Conservation (phyloP, 2,797 vertebrate species). For the Acrossocheilus wenchowensis region DNA sequence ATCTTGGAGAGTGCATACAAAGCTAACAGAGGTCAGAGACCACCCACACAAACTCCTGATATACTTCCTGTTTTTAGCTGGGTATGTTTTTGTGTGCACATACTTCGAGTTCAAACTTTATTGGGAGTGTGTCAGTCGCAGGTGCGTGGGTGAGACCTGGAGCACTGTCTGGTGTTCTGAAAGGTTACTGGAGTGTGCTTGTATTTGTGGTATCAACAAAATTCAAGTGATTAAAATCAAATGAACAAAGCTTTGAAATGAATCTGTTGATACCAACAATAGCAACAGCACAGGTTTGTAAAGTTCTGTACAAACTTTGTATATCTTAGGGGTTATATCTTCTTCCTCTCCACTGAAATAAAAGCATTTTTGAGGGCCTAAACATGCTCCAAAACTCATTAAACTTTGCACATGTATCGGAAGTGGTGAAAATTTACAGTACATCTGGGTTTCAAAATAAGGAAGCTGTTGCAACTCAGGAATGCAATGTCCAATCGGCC, state of each 20-base stretch:
- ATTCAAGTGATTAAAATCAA: neutral
- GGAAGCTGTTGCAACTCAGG: neutral
- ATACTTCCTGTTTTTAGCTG: slow-evolving; percentile 50
- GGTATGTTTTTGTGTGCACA: slow-evolving; percentile 20
- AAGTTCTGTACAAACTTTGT: neutral
- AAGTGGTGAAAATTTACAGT: neutral
- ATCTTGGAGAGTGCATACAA: slow-evolving; percentile 29
- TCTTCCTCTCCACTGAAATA: neutral
- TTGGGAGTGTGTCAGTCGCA: neutral
- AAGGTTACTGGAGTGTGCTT: slow-evolving; percentile 1
- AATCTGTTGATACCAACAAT: neutral
- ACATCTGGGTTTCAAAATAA: neutral
- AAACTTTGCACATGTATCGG: neutral
- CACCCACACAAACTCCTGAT: slow-evolving; percentile 53
- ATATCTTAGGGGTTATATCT: neutral
- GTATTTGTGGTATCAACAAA: neutral
- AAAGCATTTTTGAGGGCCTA: neutral
- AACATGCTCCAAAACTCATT: neutral
- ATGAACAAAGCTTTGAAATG: neutral
- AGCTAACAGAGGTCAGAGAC: slow-evolving; percentile 42
- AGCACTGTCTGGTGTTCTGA: slow-evolving; percentile 15
- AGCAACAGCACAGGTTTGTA: neutral
- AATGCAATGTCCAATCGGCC: neutral
- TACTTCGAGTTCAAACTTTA: slow-evolving; percentile 19
- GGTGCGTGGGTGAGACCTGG: slow-evolving; percentile 37